Evolutionary conservation across 2,888 invertebrate species (phyloP).

Genomic region (Crioceris asparagi): DNA sequence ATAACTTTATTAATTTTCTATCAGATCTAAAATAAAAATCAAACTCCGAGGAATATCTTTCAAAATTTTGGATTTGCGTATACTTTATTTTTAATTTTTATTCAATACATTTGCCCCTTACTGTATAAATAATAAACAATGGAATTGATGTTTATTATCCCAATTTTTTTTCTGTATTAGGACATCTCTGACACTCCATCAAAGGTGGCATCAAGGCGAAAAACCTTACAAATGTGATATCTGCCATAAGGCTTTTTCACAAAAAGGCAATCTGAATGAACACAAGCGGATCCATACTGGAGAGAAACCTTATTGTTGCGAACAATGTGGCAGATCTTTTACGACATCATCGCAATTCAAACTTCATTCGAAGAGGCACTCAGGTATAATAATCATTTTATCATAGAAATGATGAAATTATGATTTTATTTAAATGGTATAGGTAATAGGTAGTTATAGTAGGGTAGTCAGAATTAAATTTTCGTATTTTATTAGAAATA

Average conservation of each 20-base stretch:
- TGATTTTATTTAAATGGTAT: neutral
- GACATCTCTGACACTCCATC: conserved; percentile 65
- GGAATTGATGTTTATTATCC: too few relatives aligned
- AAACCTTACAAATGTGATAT: conserved; percentile 58
- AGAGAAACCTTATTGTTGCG: conserved; percentile 65
- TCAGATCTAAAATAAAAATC: too few relatives aligned
- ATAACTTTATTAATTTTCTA: too few relatives aligned
- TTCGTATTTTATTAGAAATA: too few relatives aligned
- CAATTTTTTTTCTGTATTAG: conserved; percentile 32
- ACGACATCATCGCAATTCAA: conserved; percentile 65
- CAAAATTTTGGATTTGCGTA: too few relatives aligned
- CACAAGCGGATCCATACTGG: conserved; percentile 68
- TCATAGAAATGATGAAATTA: neutral
- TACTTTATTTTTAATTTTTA: too few relatives aligned
- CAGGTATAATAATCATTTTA: conserved; percentile 30
- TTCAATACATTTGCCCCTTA: too few relatives aligned
- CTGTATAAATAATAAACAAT: too few relatives aligned
- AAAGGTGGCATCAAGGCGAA: conserved; percentile 57
- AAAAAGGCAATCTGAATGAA: conserved; percentile 67
- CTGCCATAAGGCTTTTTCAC: conserved; percentile 64
- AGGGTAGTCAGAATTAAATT: too few relatives aligned
- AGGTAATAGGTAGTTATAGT: neutral
- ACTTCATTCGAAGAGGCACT: conserved; percentile 53
- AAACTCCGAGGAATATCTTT: too few relatives aligned
- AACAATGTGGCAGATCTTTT: conserved; percentile 54